These are phyloP conservation scores for Cherax quadricarinatus DNA, from an alignment of 1,140 invertebrate species.

Conservation along the genomic window DNA sequence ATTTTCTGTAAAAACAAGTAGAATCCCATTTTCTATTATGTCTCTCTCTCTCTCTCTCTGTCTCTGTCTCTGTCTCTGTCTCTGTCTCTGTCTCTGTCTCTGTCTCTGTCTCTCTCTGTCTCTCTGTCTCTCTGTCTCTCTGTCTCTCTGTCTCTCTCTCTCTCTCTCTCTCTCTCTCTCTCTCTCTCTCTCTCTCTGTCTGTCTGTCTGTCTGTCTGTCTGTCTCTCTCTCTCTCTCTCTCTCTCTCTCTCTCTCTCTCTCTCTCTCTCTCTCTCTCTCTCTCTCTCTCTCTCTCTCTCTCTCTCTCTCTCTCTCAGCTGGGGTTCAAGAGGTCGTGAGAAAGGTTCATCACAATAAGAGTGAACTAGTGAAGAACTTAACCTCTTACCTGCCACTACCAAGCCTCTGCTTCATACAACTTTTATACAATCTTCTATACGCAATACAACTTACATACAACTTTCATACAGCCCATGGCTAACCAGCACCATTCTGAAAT, in stretches of 20 bases:
- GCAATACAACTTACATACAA: no score
- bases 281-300: conserved; percentile 43
- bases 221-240: conserved; percentile 34
- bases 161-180: conserved; percentile 21
- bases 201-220: not conserved
- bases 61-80: conserved; percentile 8
- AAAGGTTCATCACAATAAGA: no score
- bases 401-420: no score
- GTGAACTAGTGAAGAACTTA: no score
- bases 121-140: conserved; percentile 25
- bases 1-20: not conserved
- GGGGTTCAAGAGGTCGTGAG: no score
- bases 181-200: conserved; percentile 31
- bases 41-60: no score
- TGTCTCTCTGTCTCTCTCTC: conserved; percentile 30
- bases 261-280: conserved; percentile 41
- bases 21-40: no score
- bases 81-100: not conserved
- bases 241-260: conserved; percentile 38
- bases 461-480: no score
- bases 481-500: no score
- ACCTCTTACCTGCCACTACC: no score
- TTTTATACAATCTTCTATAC: no score
- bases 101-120: conserved; percentile 16
- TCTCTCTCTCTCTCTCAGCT: not conserved